Conservation (phyloP, 2,797 vertebrate genomes). For the Molossus alvarezi region DNA sequence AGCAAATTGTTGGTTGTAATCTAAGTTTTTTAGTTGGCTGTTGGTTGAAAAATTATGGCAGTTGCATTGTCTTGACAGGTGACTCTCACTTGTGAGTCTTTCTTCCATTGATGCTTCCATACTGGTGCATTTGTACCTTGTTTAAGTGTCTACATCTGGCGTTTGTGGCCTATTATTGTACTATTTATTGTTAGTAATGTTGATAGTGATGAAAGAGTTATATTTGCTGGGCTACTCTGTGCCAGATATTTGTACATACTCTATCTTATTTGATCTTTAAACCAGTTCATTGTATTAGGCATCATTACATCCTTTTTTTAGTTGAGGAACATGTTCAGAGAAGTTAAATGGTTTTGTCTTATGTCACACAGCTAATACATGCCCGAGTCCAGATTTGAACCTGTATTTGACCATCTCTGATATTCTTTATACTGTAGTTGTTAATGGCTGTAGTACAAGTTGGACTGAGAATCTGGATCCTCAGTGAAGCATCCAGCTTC, state of each 20-base stretch:
- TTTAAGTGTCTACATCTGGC: not conserved
- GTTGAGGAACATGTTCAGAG: not conserved
- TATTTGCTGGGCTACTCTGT: not conserved
- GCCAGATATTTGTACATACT: not conserved
- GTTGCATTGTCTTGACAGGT: not conserved
- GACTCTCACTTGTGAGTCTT: not conserved
- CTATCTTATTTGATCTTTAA: conserved; percentile 29
- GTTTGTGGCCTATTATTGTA: not conserved
- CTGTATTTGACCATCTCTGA: not conserved
- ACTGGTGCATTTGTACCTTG: fast-evolving
- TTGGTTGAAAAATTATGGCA: not conserved
- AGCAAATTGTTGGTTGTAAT: not conserved
- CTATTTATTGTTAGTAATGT: not conserved
- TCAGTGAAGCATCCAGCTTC: not conserved
- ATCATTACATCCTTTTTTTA: not conserved
- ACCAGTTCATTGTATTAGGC: not conserved
- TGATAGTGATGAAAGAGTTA: not conserved
- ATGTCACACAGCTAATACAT: not conserved
- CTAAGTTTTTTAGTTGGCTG: not conserved
- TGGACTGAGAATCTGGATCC: conserved; percentile 7
- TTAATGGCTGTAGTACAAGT: not conserved
- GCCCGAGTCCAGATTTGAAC: not conserved
- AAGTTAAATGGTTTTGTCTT: conserved; percentile 6
- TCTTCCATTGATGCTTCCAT: not conserved
- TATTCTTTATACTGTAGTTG: not conserved